Percentiles rank a stretch among this genome's conserved stretches.
Conservation (phyloP, 2,113 vertebrate genomes). For the Grammomys surdaster region DNA sequence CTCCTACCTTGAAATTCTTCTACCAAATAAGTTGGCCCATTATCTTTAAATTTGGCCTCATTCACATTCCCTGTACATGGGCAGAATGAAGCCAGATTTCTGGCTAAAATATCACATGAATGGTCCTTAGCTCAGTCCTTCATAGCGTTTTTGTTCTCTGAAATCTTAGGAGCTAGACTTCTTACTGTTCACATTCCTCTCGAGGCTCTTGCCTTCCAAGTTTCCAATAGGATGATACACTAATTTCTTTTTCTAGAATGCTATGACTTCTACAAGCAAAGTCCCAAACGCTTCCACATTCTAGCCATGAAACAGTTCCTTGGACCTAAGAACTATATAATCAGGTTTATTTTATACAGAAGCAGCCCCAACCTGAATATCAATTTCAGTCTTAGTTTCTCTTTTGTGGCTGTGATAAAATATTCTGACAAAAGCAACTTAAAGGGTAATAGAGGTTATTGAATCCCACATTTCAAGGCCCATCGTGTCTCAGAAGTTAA, state of each 20-base stretch:
- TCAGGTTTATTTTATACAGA: not conserved
- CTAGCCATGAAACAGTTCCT: not conserved
- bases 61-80: not conserved
- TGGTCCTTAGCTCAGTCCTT: not conserved
- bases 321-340: not conserved
- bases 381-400: not conserved
- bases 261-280: not conserved
- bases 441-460: not conserved
- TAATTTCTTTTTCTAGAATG: not conserved
- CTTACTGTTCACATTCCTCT: not conserved
- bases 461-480: not conserved
- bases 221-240: not conserved
- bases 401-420: not conserved
- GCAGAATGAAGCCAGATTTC: not conserved
- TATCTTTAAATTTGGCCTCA: not conserved
- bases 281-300: not conserved
- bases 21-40: not conserved
- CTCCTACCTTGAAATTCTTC: not conserved
- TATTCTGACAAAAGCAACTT: not conserved
- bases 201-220: not conserved
- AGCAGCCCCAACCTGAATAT: not conserved
- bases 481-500: no score
- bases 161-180: not conserved
- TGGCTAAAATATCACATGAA: not conserved
- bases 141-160: not conserved